phyloP scores from a whole-genome alignment of 2,888 invertebrate species.

The Heteromyza rotundicornis region DNA sequence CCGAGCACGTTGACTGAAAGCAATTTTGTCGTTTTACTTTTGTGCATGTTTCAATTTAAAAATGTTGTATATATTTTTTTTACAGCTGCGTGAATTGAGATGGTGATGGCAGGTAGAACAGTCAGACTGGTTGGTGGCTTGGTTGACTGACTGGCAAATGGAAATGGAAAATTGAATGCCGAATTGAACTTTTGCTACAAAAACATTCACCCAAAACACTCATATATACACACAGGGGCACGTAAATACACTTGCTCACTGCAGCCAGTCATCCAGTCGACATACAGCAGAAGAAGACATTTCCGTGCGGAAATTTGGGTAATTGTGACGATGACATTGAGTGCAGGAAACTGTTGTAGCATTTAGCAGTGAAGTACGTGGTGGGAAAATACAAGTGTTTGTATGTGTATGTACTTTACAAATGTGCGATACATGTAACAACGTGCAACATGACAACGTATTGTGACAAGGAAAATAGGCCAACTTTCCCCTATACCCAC shows the following conservation, averaged over 20 bases:
- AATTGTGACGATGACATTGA: conserved; percentile 49
- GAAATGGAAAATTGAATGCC: not conserved
- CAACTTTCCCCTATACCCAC: too few species aligned
- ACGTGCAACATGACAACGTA: not conserved
- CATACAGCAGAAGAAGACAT: conserved; percentile 22
- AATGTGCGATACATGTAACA: not conserved
- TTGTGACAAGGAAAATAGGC: too few species aligned
- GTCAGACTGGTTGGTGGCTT: too few species aligned
- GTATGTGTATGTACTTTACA: not conserved
- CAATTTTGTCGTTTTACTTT: not conserved
- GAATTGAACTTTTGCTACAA: not conserved
- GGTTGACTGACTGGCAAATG: too few species aligned
- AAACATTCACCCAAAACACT: too few species aligned
- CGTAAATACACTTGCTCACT: not conserved
- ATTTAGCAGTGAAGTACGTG: not conserved
- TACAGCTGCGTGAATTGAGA: too few species aligned
- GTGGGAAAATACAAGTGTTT: not conserved
- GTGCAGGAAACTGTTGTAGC: conserved; percentile 33
- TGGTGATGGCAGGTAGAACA: too few species aligned
- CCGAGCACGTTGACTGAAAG: too few species aligned
- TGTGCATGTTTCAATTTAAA: not conserved
- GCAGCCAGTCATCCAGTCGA: too few species aligned
- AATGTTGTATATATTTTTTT: not conserved
- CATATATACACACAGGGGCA: not conserved
- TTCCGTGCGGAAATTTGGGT: conserved; percentile 44